These are phyloP conservation scores for Bothrops alternatus DNA, from an alignment of 2,797 vertebrate genomes.

Conservation along the genomic window DNA sequence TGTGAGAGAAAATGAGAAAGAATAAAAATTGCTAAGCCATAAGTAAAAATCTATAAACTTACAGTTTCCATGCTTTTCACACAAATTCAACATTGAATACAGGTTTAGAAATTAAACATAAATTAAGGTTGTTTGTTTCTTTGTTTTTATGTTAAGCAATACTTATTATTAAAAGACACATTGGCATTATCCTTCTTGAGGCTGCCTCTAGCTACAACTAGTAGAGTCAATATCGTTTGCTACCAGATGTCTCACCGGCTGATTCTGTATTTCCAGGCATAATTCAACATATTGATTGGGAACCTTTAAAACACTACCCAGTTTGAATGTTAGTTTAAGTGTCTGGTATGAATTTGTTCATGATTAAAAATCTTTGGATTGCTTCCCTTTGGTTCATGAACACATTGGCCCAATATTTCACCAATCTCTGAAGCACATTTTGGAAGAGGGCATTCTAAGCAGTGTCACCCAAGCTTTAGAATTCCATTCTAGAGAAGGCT, in stretches of 20 bases:
- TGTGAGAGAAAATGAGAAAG: not conserved
- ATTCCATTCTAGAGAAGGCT: not conserved
- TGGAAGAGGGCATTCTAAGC: not conserved
- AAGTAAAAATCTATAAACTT: not conserved
- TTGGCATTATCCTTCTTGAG: not conserved
- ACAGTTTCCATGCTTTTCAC: not conserved
- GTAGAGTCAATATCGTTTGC: not conserved
- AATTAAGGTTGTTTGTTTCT: not conserved
- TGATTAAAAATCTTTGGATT: not conserved
- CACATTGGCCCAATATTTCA: not conserved
- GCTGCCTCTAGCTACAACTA: not conserved
- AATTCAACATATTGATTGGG: not conserved
- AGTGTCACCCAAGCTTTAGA: not conserved
- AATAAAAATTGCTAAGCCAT: accelerated
- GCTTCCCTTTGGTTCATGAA: not conserved
- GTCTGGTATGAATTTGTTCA: not conserved
- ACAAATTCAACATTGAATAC: accelerated
- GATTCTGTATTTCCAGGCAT: not conserved
- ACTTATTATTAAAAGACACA: not conserved
- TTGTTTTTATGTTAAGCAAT: not conserved
- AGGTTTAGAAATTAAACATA: not conserved
- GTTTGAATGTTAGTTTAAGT: not conserved
- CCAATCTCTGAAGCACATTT: not conserved
- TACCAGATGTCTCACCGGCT: not conserved
- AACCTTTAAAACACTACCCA: not conserved